Evolutionary conservation across 2,888 invertebrate species (phyloP).

Genomic region (Caenorhabditis sulstoni): DNA sequence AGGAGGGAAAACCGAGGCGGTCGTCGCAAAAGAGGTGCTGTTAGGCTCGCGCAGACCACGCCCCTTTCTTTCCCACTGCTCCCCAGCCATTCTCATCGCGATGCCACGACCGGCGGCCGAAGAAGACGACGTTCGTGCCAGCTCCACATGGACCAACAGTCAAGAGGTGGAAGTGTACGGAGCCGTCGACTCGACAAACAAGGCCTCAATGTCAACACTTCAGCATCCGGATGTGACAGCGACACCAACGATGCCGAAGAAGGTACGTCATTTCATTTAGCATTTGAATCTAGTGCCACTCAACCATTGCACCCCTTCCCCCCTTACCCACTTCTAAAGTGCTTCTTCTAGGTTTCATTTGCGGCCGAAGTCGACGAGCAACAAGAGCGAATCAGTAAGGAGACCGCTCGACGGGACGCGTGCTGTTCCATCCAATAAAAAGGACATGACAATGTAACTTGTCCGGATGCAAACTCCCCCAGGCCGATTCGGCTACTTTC

Average conservation of each 20-base stretch:
- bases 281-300: too few relatives aligned
- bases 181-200: conserved; percentile 32
- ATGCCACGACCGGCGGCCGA: conserved; percentile 50
- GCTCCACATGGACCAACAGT: conserved; percentile 33
- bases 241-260: conserved; percentile 54
- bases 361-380: conserved; percentile 63
- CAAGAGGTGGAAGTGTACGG: conserved; percentile 42
- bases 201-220: conserved; percentile 39
- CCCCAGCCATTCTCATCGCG: conserved; percentile 21
- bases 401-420: conserved; percentile 41
- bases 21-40: conserved; percentile 52
- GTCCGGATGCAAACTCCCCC: background rate
- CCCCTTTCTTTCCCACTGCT: conserved; percentile 19
- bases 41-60: conserved; percentile 8
- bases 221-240: conserved; percentile 27
- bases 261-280: background rate
- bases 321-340: background rate
- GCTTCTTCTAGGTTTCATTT: conserved; percentile 53
- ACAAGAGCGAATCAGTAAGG: conserved; percentile 51
- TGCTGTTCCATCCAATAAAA: conserved; percentile 58
- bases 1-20: conserved; percentile 29
- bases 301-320: too few relatives aligned
- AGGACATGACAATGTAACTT: conserved; percentile 10
- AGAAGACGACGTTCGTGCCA: conserved; percentile 46
- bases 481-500: background rate